These are phyloP conservation scores for Cylloceria caligata DNA, from an alignment of 2,888 invertebrate species.

Conservation along the genomic window DNA sequence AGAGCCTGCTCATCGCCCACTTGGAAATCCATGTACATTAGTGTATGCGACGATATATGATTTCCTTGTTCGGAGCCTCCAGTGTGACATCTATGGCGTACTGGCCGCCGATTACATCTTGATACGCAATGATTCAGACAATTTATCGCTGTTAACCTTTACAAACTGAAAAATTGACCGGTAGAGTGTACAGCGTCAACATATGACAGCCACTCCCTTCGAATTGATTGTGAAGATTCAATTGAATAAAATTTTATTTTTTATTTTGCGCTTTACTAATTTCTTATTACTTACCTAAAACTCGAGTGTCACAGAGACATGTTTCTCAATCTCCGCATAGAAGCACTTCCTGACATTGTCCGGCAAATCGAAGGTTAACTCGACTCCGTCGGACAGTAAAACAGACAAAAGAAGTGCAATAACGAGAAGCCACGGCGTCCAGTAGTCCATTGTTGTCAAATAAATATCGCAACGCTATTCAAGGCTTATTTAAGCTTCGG, in stretches of 20 bases:
- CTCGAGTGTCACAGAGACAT: conserved; percentile 95
- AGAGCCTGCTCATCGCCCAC: conserved; percentile 95
- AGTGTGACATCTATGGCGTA: conserved; percentile 98
- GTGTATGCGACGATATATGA: conserved; percentile 97
- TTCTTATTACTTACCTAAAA: conserved; percentile 91
- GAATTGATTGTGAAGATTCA: neutral
- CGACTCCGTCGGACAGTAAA: conserved; percentile 88
- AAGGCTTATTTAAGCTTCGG: conserved; percentile 65
- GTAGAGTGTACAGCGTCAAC: neutral
- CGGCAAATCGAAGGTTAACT: conserved; percentile 98
- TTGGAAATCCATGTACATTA: conserved; percentile 99
- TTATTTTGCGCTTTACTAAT: neutral
- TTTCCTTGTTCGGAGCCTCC: conserved; percentile 94
- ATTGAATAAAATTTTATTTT: neutral
- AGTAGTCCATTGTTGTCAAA: conserved; percentile 78
- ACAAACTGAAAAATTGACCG: too few relatives aligned
- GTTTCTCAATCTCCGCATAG: conserved; percentile 96
- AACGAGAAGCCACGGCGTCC: conserved; percentile 78
- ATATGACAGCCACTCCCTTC: conserved; percentile 20
- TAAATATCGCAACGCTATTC: conserved; percentile 45
- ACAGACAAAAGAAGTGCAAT: conserved; percentile 79
- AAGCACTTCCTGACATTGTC: conserved; percentile 99
- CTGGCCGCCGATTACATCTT: conserved; percentile 99
- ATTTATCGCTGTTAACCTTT: neutral
- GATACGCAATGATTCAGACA: neutral